These are phyloP conservation scores for Coendou prehensilis DNA, from an alignment of 2,797 vertebrate species.

Conservation along the genomic window DNA sequence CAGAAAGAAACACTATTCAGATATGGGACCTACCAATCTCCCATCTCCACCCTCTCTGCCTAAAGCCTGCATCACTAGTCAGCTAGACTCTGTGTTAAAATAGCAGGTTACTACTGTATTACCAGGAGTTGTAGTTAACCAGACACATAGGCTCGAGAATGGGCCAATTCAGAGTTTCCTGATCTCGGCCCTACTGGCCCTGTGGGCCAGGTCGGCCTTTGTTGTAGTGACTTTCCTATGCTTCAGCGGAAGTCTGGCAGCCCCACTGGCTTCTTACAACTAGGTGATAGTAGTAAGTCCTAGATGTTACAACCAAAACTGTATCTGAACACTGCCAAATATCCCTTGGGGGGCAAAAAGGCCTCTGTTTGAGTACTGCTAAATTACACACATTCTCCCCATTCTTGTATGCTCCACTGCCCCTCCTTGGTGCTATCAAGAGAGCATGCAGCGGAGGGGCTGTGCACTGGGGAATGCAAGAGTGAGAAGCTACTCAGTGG, in stretches of 20 bases:
- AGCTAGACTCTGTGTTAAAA: background rate
- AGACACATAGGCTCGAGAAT: background rate
- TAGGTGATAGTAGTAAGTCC: background rate
- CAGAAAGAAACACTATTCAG: background rate
- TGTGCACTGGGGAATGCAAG: background rate
- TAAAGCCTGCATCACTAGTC: background rate
- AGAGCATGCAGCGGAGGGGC: background rate
- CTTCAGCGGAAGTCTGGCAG: background rate
- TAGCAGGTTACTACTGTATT: background rate
- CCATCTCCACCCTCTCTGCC: background rate
- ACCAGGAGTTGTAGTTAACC: background rate
- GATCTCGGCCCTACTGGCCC: background rate
- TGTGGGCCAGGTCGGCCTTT: background rate
- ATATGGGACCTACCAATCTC: background rate
- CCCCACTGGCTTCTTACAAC: background rate
- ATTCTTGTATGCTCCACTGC: background rate
- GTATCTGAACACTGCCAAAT: background rate
- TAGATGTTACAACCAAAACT: background rate
- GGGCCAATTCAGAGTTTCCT: background rate
- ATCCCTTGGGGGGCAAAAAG: background rate
- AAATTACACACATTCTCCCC: background rate
- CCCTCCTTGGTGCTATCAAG: background rate
- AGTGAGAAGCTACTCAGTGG: background rate
- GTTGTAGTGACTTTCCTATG: background rate
- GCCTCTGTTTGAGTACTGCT: background rate